A percentile compares a stretch with the other conserved stretches of the same genome.
These are phyloP conservation scores for Brachyptera risi DNA, from an alignment of 2,888 invertebrate species.

Conservation along the genomic window DNA sequence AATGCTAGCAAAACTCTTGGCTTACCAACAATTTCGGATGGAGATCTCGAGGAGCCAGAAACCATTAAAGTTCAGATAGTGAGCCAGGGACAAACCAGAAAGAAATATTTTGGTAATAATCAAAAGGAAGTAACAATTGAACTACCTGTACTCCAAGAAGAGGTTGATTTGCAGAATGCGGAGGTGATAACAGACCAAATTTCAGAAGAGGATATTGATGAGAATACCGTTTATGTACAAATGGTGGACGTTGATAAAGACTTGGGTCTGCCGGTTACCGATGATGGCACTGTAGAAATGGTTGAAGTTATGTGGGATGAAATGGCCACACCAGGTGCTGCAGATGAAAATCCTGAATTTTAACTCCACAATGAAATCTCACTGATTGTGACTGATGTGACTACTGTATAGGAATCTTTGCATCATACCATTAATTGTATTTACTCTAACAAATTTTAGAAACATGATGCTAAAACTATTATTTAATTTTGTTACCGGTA, in stretches of 20 bases:
- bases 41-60: not conserved
- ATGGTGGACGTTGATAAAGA: conserved; percentile 34
- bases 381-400: no score
- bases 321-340: conserved; percentile 16
- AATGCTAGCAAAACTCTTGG: not conserved
- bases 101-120: not conserved
- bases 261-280: conserved; percentile 39
- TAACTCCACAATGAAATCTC: no score
- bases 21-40: not conserved
- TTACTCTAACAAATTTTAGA: no score
- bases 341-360: not conserved
- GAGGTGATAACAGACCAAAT: not conserved
- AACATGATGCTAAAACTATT: no score
- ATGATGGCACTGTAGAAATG: conserved; percentile 44
- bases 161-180: conserved; percentile 2
- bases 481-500: no score
- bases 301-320: conserved; percentile 38
- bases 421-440: no score
- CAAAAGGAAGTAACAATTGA: conserved; percentile 12
- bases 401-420: no score
- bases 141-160: not conserved
- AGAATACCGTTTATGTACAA: conserved; percentile 35
- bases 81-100: not conserved
- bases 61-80: conserved; percentile 10
- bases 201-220: no score